These are phyloP conservation scores for Hoplias malabaricus DNA, from an alignment of 2,113 vertebrate genomes.

Conservation along the genomic window DNA sequence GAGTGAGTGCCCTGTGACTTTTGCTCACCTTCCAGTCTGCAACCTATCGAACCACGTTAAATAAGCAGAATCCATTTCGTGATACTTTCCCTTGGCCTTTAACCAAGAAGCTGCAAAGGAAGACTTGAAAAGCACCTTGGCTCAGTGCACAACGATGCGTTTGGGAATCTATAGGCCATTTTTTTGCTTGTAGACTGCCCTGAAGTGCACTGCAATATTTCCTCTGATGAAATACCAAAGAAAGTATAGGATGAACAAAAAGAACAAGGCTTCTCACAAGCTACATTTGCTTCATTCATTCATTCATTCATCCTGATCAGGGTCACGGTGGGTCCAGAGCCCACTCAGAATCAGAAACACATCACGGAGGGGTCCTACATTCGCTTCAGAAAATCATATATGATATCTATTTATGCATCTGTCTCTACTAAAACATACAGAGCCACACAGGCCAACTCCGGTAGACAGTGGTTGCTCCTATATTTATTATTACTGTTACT, in stretches of 20 bases:
- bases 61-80: neutral
- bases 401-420: neutral
- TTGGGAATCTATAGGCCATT: neutral
- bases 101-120: neutral
- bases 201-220: neutral
- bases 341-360: no score
- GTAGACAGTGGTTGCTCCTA: no score
- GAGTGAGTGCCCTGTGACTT: neutral
- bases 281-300: neutral
- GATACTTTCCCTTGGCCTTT: neutral
- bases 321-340: no score
- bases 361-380: no score
- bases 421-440: neutral
- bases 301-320: no score
- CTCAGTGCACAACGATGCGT: neutral
- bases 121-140: slow-evolving; percentile 15
- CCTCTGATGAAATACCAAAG: neutral
- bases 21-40: neutral
- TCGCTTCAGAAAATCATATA: neutral
- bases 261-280: neutral
- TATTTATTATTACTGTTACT: no score
- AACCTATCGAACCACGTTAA: neutral
- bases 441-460: no score
- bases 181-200: neutral
- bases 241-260: neutral